Base-by-base conservation (phyloP, 1,140 invertebrate species). In the Drosophila biarmipes region DNA sequence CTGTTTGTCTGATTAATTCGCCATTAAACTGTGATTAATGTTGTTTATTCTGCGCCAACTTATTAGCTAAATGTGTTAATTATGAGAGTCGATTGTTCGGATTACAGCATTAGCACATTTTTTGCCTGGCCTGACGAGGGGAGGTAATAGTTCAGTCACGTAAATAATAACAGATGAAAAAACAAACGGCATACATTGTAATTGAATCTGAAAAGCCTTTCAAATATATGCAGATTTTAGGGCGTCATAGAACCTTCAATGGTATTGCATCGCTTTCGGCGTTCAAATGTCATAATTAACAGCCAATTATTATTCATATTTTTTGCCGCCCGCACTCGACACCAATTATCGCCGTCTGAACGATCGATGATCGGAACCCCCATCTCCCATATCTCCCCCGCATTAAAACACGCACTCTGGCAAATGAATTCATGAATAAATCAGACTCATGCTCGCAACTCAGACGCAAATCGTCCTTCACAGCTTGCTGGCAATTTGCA, bases 1-100 rank as follows among this genome's bases (percentile, higher is more conserved):
- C 73, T 81, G 74, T 87, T 78, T 86, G 75, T 79, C 79, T 82
- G 67, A 89, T 87, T 87, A 87, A 87, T 82, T 72, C 71, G 58
- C 84, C 67, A 87, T 87, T 87, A 87, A 73, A 89, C 71, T 64
- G 79, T 87, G 84, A 87, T 89, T 87, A 87, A 89, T 89, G 82
- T 61, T 87, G 84, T 87, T 89, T 87, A 84, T 82, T 87, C 78
- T 87, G 63, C 67, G 74, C 49, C 62, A 87, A 89, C 79, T 87
- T 89, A 89, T 87, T 89, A 87, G 79, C 82, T 80, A 87, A 89
- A 87, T 87, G 82, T 89, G 84, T 87, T 87, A 82, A 87, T 87
- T 89, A 87, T 89, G 79, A 87, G 84, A 74, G 62, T 54, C 78
- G 82, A 89, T 82, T 87, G 86, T 68, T 31, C 6, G 31, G 52